Evolutionary conservation across 2,797 vertebrate species (phyloP).

Genomic region (Rhincodon typus): DNA sequence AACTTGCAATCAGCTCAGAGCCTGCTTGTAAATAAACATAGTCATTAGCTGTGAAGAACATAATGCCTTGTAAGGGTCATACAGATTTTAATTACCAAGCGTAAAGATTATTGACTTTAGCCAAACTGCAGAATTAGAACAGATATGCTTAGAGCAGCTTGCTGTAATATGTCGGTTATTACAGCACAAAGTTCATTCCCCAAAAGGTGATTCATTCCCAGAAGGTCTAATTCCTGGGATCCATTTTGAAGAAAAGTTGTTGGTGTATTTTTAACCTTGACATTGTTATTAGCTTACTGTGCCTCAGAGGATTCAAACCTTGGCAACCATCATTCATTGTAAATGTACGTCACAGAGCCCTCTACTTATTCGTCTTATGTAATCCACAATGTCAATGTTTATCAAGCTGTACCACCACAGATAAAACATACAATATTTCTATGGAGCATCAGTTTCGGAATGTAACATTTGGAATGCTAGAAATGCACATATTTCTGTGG

Average conservation of each 20-base stretch:
- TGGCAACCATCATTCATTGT: background rate
- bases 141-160: background rate
- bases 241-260: background rate
- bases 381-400: background rate
- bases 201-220: background rate
- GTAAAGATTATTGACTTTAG: background rate
- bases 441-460: background rate
- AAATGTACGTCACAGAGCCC: too few relatives aligned
- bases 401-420: background rate
- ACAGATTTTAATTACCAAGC: background rate
- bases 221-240: background rate
- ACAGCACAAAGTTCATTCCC: background rate
- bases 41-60: background rate
- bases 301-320: slow-evolving; percentile 11
- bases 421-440: background rate
- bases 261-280: background rate
- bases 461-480: background rate
- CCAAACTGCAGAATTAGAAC: background rate
- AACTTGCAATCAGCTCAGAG: background rate
- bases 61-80: background rate
- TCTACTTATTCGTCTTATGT: background rate
- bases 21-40: background rate
- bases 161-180: background rate
- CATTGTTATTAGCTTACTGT: background rate
- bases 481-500: background rate